Percentiles rank a stretch among this genome's conserved stretches.
phyloP scores from a whole-genome alignment of 2,797 vertebrate genomes.

The Pseudomugil tenellus region DNA sequence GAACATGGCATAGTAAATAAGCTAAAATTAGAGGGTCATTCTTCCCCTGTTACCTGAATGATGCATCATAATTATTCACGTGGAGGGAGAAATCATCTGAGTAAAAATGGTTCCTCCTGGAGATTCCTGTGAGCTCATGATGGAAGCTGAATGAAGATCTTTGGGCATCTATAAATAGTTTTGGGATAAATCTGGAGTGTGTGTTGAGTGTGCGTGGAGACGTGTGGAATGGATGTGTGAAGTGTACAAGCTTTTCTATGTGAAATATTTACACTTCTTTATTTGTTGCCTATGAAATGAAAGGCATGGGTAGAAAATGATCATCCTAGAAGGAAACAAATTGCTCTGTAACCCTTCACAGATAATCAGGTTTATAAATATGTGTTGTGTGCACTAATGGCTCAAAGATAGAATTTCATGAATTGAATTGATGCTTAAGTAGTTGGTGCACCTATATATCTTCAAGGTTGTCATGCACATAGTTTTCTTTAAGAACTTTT shows the following conservation, averaged over 20 bases:
- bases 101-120: slow-evolving; percentile 45
- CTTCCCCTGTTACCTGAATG: slow-evolving; percentile 36
- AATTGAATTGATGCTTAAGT: no score
- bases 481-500: neutral
- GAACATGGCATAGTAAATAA: slow-evolving; percentile 32
- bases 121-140: slow-evolving; percentile 45
- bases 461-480: neutral
- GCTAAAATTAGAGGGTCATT: slow-evolving; percentile 40
- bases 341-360: neutral
- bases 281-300: neutral
- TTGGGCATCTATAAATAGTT: slow-evolving; percentile 71
- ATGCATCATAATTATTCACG: slow-evolving; percentile 44
- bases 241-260: neutral
- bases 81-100: slow-evolving; percentile 23
- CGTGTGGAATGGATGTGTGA: slow-evolving; percentile 13
- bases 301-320: neutral
- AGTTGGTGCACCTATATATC: neutral
- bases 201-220: slow-evolving; percentile 23
- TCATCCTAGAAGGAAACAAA: neutral
- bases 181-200: slow-evolving; percentile 58
- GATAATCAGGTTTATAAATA: neutral
- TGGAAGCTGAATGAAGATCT: slow-evolving; percentile 63
- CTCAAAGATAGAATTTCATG: no score
- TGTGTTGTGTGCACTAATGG: no score
- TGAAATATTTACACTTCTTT: neutral